A percentile compares a stretch with the other conserved stretches of the same genome.
Conservation (phyloP, 2,888 invertebrate species). For the Allolobophora icterica region DNA sequence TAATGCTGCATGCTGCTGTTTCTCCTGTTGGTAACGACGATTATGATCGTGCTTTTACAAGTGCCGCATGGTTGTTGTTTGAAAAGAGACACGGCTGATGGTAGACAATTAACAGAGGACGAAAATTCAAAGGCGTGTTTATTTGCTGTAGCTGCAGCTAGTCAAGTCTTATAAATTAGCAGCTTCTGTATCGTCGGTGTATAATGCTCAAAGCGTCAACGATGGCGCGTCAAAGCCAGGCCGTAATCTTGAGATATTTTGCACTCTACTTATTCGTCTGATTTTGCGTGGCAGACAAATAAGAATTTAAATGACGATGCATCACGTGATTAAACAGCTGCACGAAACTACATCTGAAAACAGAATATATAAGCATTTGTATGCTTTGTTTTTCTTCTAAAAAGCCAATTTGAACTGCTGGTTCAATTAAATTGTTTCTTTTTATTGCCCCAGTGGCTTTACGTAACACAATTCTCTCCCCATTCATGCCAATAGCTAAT, state of each 20-base stretch:
- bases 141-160: not conserved
- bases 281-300: not conserved
- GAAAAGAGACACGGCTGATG: not conserved
- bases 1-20: not conserved
- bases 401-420: too few relatives aligned
- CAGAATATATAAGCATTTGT: not conserved
- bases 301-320: not conserved
- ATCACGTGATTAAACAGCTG: not conserved
- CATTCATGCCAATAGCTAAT: too few relatives aligned
- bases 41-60: not conserved
- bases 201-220: too few relatives aligned
- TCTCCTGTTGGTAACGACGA: not conserved
- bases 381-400: too few relatives aligned
- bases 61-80: not conserved
- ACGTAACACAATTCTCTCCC: too few relatives aligned
- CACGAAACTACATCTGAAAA: not conserved
- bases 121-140: not conserved
- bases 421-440: too few relatives aligned
- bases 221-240: too few relatives aligned
- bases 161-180: not conserved
- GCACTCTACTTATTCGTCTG: not conserved
- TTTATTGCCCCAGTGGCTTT: too few relatives aligned
- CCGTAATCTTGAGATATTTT: not conserved
- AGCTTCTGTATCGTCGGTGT: too few relatives aligned
- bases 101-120: not conserved